Conservation (phyloP, 1,140 invertebrate species). For the Trachymyrmex septentrionalis region DNA sequence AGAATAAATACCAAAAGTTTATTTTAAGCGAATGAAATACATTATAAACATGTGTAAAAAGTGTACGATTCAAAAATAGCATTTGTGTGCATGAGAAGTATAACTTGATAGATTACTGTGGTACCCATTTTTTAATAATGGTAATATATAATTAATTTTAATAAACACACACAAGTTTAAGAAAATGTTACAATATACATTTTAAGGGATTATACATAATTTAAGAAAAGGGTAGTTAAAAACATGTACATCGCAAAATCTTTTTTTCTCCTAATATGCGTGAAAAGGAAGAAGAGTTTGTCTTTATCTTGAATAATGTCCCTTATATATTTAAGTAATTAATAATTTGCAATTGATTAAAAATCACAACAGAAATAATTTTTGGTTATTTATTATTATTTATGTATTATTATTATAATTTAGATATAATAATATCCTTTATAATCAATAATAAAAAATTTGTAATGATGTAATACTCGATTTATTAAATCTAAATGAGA, state of each 20-base stretch:
- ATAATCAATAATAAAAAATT: not conserved
- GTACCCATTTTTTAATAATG: not conserved
- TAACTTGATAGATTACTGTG: not conserved
- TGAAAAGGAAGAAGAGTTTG: not conserved
- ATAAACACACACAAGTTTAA: not conserved
- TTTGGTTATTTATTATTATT: not conserved
- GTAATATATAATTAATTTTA: slow-evolving; percentile 17
- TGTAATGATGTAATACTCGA: not conserved
- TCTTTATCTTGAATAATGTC: slow-evolving; percentile 5
- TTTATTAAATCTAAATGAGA: slow-evolving; percentile 16
- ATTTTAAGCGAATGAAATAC: not conserved
- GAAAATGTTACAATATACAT: slow-evolving; percentile 8
- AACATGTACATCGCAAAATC: slow-evolving; percentile 69
- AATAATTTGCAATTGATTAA: not conserved
- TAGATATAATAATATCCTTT: not conserved
- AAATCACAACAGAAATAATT: not conserved
- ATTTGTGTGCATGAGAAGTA: not conserved
- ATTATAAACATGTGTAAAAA: not conserved
- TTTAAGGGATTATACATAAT: not conserved
- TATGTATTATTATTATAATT: not conserved
- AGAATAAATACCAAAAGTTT: not conserved
- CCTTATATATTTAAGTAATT: not conserved
- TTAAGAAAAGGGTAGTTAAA: slow-evolving; percentile 82
- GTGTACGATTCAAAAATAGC: not conserved
- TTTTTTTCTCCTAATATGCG: slow-evolving; percentile 20